Base-by-base conservation (phyloP, 2,888 invertebrate species). In the Leucozona laternaria region DNA sequence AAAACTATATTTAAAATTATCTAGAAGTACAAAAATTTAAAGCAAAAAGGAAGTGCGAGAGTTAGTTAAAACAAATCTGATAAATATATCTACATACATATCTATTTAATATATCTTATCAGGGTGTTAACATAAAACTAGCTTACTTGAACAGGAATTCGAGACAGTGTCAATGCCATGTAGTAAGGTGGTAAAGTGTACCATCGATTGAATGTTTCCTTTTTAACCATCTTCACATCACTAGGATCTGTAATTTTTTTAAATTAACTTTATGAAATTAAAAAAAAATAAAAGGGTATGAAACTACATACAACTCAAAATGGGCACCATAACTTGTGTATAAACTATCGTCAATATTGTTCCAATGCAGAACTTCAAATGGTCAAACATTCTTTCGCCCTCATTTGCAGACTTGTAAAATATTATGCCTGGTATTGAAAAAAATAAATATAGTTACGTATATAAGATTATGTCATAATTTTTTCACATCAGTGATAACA, bases 191-290 rank as follows among this genome's bases (percentile, higher is more conserved):
- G 93, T 8, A 95, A 90, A 7, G 94, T 93, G 90, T 95, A 95
- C 95, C 95, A 95, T 68, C 95, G 93, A 91, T 95, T 95, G 90
- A 95, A 95, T 81, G 95, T 94, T 90, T 95, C 95, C 89, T 95
- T 95, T 89, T 95, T 95, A 0, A 95, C 94, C 60, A 95, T 92
- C 90, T 95, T 95, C 0, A 95, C 95, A 93, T 95, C 95, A 90
- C 93, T 93, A 0, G 95, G 95, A 93, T 94, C 95, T 95, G 93
- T 2, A 68, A 68, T 37, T n/a, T 4, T 37, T n/a, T 4, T 22
- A 88, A 78, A 64, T 37, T 2, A 25, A 15, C 20, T 17, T 31
- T 5, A 48, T 5, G 2, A 8, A 37, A 10, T 5, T 37, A n/a
- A 40, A 55, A 62, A 48, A 88, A 4, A 7, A 7, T 0, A 4